Percentiles rank a stretch among this genome's conserved stretches.
Conservation (phyloP, 2,797 vertebrate genomes). For the Anas capensis region DNA sequence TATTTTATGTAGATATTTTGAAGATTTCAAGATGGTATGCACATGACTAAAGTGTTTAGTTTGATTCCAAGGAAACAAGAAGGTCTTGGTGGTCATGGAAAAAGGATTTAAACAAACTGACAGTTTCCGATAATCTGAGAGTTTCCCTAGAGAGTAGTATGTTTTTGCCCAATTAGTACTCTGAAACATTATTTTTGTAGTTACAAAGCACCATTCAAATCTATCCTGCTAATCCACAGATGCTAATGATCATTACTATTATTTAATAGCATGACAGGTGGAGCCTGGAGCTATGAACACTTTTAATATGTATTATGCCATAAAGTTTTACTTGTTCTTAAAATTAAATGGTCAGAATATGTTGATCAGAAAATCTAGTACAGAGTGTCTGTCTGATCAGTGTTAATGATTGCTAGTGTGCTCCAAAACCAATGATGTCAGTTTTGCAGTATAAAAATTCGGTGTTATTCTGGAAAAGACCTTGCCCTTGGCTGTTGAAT, state of each 20-base stretch:
- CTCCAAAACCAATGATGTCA: constrained; percentile 19
- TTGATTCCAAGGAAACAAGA: constrained; percentile 9
- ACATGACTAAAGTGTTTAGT: neutral
- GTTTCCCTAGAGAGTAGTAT: neutral
- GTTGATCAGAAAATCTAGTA: neutral
- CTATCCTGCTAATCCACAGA: neutral
- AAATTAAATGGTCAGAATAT: constrained; percentile 18
- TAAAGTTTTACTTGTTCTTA: neutral
- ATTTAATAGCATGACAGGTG: constrained; percentile 3
- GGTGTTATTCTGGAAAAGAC: neutral
- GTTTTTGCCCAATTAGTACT: neutral
- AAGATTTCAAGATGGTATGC: neutral
- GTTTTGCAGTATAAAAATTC: neutral
- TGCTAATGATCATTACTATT: neutral
- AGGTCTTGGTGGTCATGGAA: neutral
- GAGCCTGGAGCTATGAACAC: neutral
- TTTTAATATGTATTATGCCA: neutral
- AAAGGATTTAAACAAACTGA: neutral
- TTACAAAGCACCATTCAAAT: neutral
- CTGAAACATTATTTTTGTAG: constrained; percentile 17
- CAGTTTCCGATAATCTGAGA: neutral
- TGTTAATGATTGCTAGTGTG: neutral
- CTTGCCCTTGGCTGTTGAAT: constrained; percentile 45
- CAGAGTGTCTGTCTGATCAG: neutral
- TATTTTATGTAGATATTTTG: neutral